Percentiles rank a stretch among this genome's conserved stretches.
phyloP scores from a whole-genome alignment of 2,888 invertebrate species.

The Plagiodera versicolora region DNA sequence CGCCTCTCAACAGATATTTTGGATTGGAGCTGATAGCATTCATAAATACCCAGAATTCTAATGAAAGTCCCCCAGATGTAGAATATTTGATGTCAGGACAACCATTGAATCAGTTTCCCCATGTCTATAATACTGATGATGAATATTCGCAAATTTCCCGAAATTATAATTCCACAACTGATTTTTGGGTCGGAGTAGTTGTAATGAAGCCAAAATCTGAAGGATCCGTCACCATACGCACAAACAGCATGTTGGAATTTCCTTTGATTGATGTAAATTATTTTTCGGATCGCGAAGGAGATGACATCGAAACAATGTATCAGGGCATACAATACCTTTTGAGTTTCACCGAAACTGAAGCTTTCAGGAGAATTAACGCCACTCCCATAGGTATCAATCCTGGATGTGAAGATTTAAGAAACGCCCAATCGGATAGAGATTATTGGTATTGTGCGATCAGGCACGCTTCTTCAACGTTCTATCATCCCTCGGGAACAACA shows the following conservation, averaged over 20 bases:
- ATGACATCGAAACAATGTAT: slow-evolving; percentile 68
- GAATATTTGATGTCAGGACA: slow-evolving; percentile 52
- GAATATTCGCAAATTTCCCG: neutral
- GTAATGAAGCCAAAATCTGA: slow-evolving; percentile 41
- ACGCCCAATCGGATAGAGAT: slow-evolving; percentile 49
- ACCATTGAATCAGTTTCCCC: slow-evolving; percentile 44
- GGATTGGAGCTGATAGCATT: slow-evolving; percentile 14
- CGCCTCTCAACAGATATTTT: slow-evolving; percentile 11
- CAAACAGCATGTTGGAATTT: slow-evolving; percentile 41
- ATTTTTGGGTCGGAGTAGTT: slow-evolving; percentile 28
- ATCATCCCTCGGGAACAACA: slow-evolving; percentile 58
- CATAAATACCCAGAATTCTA: slow-evolving; percentile 21
- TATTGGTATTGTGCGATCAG: slow-evolving; percentile 57
- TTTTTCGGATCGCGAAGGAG: slow-evolving; percentile 31
- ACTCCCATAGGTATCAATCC: slow-evolving; percentile 49
- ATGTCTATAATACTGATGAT: slow-evolving; percentile 12
- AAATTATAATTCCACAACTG: slow-evolving; percentile 18
- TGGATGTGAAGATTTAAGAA: slow-evolving; percentile 49
- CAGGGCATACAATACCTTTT: slow-evolving; percentile 57
- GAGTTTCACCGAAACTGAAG: slow-evolving; percentile 54
- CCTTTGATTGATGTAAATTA: slow-evolving; percentile 41
- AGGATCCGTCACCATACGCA: slow-evolving; percentile 40
- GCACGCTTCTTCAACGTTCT: slow-evolving; percentile 53
- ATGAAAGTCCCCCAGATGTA: slow-evolving; percentile 32
- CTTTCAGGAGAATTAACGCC: slow-evolving; percentile 63